Evolutionary conservation across 2,113 vertebrate genomes (phyloP).

Genomic region (Malurus melanocephalus): DNA sequence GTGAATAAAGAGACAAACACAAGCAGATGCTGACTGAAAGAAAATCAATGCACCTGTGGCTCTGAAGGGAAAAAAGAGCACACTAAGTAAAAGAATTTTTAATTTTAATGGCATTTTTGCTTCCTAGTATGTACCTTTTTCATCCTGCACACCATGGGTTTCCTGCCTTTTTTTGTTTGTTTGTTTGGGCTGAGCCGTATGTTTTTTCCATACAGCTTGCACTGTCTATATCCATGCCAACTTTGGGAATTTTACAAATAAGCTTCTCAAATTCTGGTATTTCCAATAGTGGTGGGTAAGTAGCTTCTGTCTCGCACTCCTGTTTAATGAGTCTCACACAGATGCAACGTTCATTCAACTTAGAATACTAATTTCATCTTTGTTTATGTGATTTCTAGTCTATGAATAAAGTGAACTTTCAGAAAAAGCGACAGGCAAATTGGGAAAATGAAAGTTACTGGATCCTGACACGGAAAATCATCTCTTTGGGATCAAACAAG

Average conservation of each 20-base stretch:
- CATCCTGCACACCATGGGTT: background rate
- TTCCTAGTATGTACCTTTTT: background rate
- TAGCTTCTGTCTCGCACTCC: background rate
- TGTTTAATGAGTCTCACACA: background rate
- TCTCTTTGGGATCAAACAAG: background rate
- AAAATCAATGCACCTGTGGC: constrained; percentile 26
- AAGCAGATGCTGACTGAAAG: constrained; percentile 15
- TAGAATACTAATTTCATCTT: constrained; percentile 5
- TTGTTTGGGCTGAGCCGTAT: background rate
- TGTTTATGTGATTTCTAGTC: background rate
- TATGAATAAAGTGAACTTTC: background rate
- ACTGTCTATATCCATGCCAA: background rate
- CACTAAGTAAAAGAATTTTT: background rate
- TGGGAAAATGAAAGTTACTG: background rate
- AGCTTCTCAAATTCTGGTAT: background rate
- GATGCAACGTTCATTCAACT: background rate
- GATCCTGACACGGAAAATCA: background rate
- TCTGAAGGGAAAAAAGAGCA: background rate
- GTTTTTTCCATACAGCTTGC: background rate
- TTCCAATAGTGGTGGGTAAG: background rate
- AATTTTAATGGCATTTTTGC: background rate
- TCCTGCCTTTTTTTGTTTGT: background rate
- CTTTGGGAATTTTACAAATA: background rate
- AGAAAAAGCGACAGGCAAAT: background rate
- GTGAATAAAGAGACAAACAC: constrained; percentile 22